These are phyloP conservation scores for Paradoxurus hermaphroditus DNA, from an alignment of 2,113 vertebrate genomes.

Conservation along the genomic window DNA sequence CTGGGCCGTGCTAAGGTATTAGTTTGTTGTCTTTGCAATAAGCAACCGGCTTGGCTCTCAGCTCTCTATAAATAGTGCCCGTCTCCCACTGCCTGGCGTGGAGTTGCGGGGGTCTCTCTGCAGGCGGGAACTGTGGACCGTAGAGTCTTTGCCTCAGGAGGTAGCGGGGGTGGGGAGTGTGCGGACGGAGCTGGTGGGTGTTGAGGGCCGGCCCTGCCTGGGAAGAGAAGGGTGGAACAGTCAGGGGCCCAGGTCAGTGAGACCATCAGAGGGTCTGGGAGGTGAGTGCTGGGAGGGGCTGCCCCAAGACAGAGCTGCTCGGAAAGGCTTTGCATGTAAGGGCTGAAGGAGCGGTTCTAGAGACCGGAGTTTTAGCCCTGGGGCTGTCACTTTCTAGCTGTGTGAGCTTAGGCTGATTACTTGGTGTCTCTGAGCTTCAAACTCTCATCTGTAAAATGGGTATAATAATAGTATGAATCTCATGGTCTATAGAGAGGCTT, in stretches of 20 bases:
- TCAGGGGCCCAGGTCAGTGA: not conserved
- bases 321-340: not conserved
- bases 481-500: rapidly evolving
- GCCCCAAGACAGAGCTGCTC: rapidly evolving
- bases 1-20: not conserved
- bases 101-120: not conserved
- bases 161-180: rapidly evolving
- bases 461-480: not conserved
- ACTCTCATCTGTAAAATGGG: not conserved
- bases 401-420: not conserved
- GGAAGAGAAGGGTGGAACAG: not conserved
- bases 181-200: not conserved
- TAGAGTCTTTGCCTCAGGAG: not conserved
- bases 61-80: not conserved
- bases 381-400: not conserved
- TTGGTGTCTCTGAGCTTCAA: not conserved
- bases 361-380: not conserved
- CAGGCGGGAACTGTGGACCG: not conserved
- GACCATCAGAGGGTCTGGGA: not conserved
- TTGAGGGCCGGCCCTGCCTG: not conserved
- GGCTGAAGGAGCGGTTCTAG: not conserved
- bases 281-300: not conserved
- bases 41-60: not conserved
- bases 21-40: not conserved
- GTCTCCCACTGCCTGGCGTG: not conserved